Conservation (phyloP, 2,797 vertebrate species). For the Vultur gryphus region DNA sequence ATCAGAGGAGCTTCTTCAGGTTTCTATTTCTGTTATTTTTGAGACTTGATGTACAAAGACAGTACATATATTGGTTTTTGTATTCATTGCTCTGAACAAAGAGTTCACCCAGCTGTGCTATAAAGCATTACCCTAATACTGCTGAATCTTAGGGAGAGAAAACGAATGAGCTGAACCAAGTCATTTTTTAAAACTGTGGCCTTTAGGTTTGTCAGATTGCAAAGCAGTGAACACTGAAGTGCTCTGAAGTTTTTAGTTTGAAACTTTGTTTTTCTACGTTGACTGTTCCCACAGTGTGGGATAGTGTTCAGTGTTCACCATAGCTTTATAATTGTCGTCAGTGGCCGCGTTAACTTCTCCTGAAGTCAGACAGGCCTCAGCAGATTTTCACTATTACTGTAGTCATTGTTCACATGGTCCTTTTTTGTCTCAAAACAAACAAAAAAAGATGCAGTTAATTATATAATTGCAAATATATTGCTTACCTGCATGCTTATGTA, state of each 20-base stretch:
- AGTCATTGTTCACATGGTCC: background rate
- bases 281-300: too few species aligned
- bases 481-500: fast-evolving
- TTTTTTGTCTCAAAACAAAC: background rate
- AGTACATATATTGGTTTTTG: fast-evolving
- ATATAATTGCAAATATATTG: background rate
- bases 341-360: background rate
- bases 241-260: background rate
- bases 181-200: background rate
- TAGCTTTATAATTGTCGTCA: fast-evolving
- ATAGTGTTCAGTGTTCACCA: background rate
- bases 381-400: fast-evolving
- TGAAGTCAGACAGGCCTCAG: background rate
- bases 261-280: background rate
- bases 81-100: background rate
- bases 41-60: background rate
- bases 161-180: background rate
- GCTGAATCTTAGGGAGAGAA: background rate
- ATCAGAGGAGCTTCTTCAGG: background rate
- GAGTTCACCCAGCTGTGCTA: background rate
- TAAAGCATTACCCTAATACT: too few species aligned
- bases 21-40: background rate
- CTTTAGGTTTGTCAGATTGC: background rate
- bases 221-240: background rate
- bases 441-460: background rate